A percentile compares a stretch with the other conserved stretches of the same genome.
Conservation (phyloP, 30 jellyfish, hydroid and myxozoan species). For the Euphysa ruthae region DNA sequence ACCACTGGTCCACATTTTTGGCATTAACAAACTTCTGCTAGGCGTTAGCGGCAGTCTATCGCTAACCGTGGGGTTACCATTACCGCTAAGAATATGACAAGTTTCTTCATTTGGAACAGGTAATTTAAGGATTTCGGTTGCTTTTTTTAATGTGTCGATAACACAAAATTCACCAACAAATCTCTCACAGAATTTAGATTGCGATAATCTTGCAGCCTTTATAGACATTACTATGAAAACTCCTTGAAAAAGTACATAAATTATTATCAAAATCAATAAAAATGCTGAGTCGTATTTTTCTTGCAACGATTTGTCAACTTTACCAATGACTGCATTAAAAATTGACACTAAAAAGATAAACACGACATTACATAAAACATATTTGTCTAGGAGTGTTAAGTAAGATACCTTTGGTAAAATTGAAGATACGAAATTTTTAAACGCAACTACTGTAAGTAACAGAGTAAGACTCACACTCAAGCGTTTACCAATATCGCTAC, state of each 20-base stretch:
- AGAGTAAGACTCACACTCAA: conserved; percentile 70
- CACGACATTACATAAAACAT: conserved; percentile 56
- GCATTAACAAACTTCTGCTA: not conserved
- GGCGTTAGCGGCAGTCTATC: not conserved
- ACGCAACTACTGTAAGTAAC: conserved; percentile 70
- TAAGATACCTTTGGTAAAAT: conserved; percentile 81
- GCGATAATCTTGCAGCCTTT: conserved; percentile 21
- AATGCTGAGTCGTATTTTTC: conserved; percentile 18
- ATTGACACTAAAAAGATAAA: conserved; percentile 72
- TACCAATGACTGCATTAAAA: conserved; percentile 62
- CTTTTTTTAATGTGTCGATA: conserved; percentile 1
- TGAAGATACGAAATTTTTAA: conserved; percentile 64
- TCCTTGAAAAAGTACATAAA: conserved; percentile 10
- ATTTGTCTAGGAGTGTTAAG: conserved; percentile 71
- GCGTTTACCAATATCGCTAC: conserved; percentile 66
- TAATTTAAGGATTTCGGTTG: conserved; percentile 20
- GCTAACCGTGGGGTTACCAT: not conserved
- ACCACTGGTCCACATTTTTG: not conserved
- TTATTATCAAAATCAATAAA: conserved; percentile 7
- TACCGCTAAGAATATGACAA: not conserved
- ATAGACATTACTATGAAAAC: conserved; percentile 13
- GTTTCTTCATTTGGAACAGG: conserved; percentile 1
- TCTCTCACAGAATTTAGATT: conserved; percentile 15
- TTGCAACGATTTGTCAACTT: not conserved
- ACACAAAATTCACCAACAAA: conserved; percentile 26